These are phyloP conservation scores for Koerneria pararmatus DNA, from an alignment of 2,888 invertebrate species.

Conservation along the genomic window DNA sequence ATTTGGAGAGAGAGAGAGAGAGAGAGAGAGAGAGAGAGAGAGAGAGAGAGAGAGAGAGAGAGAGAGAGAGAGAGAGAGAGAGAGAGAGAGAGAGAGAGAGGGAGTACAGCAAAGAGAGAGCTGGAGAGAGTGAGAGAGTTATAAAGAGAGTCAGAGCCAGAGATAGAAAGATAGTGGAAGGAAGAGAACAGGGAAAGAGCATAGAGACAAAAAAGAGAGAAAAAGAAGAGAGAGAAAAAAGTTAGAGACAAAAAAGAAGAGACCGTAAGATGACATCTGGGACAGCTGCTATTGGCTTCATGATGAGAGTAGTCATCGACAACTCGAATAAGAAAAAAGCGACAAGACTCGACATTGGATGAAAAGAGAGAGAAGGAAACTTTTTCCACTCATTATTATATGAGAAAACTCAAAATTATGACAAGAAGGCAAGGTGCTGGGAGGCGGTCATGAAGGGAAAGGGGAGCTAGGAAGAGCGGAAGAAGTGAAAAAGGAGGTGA, in stretches of 20 bases:
- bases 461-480: too few species aligned
- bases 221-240: neutral
- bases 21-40: neutral
- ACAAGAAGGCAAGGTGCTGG: too few species aligned
- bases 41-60: neutral
- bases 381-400: too few species aligned
- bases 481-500: too few species aligned
- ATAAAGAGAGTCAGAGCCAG: neutral
- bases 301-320: too few species aligned
- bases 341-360: too few species aligned
- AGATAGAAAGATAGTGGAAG: neutral
- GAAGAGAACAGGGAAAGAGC: slow-evolving; percentile 1
- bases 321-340: too few species aligned
- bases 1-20: neutral
- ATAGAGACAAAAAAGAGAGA: neutral
- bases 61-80: slow-evolving; percentile 1
- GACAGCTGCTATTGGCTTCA: too few species aligned
- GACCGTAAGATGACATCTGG: too few species aligned
- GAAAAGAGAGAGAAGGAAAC: too few species aligned
- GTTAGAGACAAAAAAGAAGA: neutral
- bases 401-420: too few species aligned
- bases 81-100: slow-evolving; percentile 13
- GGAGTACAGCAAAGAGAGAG: neutral
- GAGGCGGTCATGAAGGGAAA: too few species aligned
- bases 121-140: neutral